These are phyloP conservation scores for Polyploca ridens DNA, from an alignment of 2,888 invertebrate genomes.

Conservation along the genomic window DNA sequence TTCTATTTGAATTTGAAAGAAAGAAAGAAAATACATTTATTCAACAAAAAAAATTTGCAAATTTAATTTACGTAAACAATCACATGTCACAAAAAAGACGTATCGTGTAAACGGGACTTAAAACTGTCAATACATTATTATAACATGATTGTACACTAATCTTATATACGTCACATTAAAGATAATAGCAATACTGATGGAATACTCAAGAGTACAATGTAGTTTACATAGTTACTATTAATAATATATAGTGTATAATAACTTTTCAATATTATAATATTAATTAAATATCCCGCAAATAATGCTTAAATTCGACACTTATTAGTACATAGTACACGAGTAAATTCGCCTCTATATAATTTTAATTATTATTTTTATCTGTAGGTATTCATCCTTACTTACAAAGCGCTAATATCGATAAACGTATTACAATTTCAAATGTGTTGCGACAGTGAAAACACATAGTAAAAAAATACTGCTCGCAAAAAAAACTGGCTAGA, in stretches of 20 bases:
- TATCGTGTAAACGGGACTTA: background rate
- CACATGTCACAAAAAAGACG: background rate
- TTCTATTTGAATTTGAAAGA: too few species aligned
- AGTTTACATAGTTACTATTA: constrained; percentile 38
- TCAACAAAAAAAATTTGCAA: too few species aligned
- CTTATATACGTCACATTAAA: constrained; percentile 41
- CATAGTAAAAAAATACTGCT: too few species aligned
- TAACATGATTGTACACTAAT: constrained; percentile 23
- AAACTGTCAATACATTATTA: background rate
- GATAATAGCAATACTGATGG: constrained; percentile 52
- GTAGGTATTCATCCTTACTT: background rate
- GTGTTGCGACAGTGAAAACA: too few species aligned
- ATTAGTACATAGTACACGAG: constrained; percentile 16
- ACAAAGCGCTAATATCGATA: background rate
- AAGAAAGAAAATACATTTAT: too few species aligned
- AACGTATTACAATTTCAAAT: background rate
- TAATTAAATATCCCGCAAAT: constrained; percentile 23
- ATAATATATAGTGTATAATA: constrained; percentile 9
- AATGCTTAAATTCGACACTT: constrained; percentile 29
- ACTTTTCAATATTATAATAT: constrained; percentile 28
- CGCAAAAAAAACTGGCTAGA: too few species aligned
- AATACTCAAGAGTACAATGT: constrained; percentile 65
- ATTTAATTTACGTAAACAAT: too few species aligned
- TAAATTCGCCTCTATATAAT: constrained; percentile 15
- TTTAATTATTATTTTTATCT: background rate